A percentile compares a stretch with the other conserved stretches of the same genome.
phyloP scores from a whole-genome alignment of 2,113 vertebrate species.

The Azemiops feae region DNA sequence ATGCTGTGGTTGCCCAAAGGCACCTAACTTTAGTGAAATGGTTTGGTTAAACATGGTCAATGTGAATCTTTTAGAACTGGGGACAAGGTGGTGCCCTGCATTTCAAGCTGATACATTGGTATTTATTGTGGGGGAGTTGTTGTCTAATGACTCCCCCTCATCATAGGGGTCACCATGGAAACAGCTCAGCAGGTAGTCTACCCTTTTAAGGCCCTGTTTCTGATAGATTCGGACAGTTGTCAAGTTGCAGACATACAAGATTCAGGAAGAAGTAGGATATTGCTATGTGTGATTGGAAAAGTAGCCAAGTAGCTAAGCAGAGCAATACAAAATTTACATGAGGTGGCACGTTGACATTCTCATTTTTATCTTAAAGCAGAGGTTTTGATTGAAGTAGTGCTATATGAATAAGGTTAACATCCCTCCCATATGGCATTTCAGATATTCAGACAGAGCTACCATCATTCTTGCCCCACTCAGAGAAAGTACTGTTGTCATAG shows the following conservation, averaged over 20 bases:
- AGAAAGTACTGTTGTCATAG: not conserved
- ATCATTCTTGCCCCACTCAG: not conserved
- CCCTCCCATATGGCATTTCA: not conserved
- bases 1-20: not conserved
- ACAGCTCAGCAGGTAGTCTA: slow-evolving; percentile 1
- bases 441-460: not conserved
- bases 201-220: not conserved
- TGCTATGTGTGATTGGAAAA: not conserved
- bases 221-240: not conserved
- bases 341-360: not conserved
- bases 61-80: not conserved
- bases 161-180: not conserved
- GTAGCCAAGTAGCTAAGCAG: not conserved
- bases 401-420: not conserved
- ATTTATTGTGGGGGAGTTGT: not conserved
- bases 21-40: not conserved
- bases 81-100: not conserved
- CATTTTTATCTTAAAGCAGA: not conserved
- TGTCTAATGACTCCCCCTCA: not conserved
- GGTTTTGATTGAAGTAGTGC: not conserved
- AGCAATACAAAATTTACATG: not conserved
- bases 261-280: not conserved
- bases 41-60: not conserved
- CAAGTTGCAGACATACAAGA: not conserved
- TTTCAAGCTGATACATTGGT: not conserved